Conservation (phyloP, 1,140 invertebrate species). For the Bradysia coprophila region DNA sequence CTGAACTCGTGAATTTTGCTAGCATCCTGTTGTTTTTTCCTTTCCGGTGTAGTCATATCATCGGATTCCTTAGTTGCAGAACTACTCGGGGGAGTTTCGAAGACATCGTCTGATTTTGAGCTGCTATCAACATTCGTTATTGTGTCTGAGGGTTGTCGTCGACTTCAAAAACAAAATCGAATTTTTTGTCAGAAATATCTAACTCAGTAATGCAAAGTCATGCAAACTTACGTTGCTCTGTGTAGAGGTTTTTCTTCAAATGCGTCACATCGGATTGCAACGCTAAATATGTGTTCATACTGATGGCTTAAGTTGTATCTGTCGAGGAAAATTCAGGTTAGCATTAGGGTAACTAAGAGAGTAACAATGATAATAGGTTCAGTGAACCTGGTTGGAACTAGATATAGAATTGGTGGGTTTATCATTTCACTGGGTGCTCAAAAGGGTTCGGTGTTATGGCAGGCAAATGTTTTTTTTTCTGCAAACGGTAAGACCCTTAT, state of each 20-base stretch:
- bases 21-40: neutral
- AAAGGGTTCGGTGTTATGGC: too few relatives aligned
- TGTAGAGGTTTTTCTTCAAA: neutral
- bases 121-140: neutral
- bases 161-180: neutral
- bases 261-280: neutral
- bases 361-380: too few relatives aligned
- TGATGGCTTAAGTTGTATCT: neutral
- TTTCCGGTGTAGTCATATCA: neutral
- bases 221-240: constrained; percentile 1
- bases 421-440: too few relatives aligned
- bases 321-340: too few relatives aligned
- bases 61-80: neutral
- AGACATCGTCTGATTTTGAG: neutral
- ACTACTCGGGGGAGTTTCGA: neutral
- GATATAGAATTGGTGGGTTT: too few relatives aligned
- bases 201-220: neutral
- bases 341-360: too few relatives aligned
- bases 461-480: too few relatives aligned
- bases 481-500: too few relatives aligned
- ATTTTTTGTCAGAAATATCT: neutral
- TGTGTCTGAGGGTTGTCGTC: neutral
- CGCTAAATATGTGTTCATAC: constrained; percentile 1
- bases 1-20: neutral
- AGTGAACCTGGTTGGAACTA: too few relatives aligned